Conservation (phyloP, 2,113 vertebrate genomes). For the Syngnathus floridae region DNA sequence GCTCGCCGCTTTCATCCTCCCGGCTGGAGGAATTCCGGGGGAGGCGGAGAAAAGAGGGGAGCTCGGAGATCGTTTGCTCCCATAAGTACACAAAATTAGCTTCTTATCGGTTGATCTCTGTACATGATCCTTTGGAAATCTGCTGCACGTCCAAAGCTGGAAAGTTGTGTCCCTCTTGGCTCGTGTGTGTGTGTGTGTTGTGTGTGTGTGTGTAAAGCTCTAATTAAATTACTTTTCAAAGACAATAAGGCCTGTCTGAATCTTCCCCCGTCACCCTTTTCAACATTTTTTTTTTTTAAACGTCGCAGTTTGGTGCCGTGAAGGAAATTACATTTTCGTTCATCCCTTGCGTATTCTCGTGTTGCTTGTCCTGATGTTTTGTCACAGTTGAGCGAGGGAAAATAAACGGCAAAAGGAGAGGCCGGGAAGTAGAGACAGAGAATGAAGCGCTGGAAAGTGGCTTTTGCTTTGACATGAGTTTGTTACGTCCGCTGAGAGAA, state of each 20-base stretch:
- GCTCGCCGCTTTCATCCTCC: conserved; percentile 71
- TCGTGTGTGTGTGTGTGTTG: conserved; percentile 5
- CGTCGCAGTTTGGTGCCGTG: conserved; percentile 58
- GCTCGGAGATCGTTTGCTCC: conserved; percentile 77
- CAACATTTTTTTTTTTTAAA: conserved; percentile 60
- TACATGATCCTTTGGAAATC: conserved; percentile 94
- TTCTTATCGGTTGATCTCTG: conserved; percentile 96
- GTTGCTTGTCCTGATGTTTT: conserved; percentile 35
- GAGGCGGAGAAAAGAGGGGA: conserved; percentile 38
- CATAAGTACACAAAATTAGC: conserved; percentile 97
- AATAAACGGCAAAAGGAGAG: conserved; percentile 49
- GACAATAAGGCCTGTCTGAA: conserved; percentile 81
- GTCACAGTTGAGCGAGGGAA: conserved; percentile 38
- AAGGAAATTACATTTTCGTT: conserved; percentile 61
- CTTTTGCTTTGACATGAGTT: conserved; percentile 24
- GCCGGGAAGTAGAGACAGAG: conserved; percentile 11
- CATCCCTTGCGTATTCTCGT: conserved; percentile 51
- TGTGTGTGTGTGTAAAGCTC: conserved; percentile 41
- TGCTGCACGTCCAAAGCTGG: conserved; percentile 74
- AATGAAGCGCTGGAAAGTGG: conserved; percentile 2
- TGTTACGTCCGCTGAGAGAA: background rate
- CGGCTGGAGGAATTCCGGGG: conserved; percentile 70
- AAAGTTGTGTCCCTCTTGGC: conserved; percentile 58
- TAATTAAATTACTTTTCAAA: conserved; percentile 89
- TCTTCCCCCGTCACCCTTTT: conserved; percentile 71